phyloP scores from a whole-genome alignment of 2,888 invertebrate species.

The Lycophotia porphyrea region DNA sequence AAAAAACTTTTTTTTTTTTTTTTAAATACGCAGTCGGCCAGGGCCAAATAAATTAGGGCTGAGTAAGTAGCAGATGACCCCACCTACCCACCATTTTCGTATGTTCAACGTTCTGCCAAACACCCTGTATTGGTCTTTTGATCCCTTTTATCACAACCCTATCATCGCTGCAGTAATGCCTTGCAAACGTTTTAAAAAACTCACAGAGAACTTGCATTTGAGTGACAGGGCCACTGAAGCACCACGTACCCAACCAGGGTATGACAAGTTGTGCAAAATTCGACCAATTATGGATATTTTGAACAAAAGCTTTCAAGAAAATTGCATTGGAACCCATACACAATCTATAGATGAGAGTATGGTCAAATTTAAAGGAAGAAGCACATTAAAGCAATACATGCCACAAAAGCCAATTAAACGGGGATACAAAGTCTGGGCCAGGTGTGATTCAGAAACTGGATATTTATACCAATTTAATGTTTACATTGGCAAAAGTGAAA shows the following conservation, averaged over 20 bases:
- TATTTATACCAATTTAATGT: slow-evolving; percentile 17
- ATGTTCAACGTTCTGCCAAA: no score
- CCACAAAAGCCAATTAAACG: slow-evolving; percentile 24
- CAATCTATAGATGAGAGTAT: slow-evolving; percentile 50
- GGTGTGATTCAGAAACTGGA: slow-evolving; percentile 20
- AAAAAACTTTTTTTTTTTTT: no score
- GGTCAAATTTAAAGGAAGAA: slow-evolving; percentile 47
- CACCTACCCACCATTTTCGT: no score
- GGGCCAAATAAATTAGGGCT: no score
- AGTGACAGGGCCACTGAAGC: slow-evolving; percentile 9
- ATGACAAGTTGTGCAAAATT: slow-evolving; percentile 28
- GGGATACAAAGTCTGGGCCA: slow-evolving; percentile 21
- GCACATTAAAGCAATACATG: slow-evolving; percentile 32
- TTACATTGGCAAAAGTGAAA: slow-evolving; percentile 16
- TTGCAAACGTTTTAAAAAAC: slow-evolving; percentile 16
- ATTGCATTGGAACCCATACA: neutral
- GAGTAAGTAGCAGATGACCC: no score
- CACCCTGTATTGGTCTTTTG: slow-evolving; percentile 47
- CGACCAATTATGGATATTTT: slow-evolving; percentile 48
- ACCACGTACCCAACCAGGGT: neutral
- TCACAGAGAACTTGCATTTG: slow-evolving; percentile 19
- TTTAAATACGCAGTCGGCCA: no score
- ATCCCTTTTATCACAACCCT: slow-evolving; percentile 19
- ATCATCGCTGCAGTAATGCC: slow-evolving; percentile 4
- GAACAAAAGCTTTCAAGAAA: slow-evolving; percentile 42